Conservation (phyloP, 1,140 invertebrate species). For the Drosophila nigrodunni region DNA sequence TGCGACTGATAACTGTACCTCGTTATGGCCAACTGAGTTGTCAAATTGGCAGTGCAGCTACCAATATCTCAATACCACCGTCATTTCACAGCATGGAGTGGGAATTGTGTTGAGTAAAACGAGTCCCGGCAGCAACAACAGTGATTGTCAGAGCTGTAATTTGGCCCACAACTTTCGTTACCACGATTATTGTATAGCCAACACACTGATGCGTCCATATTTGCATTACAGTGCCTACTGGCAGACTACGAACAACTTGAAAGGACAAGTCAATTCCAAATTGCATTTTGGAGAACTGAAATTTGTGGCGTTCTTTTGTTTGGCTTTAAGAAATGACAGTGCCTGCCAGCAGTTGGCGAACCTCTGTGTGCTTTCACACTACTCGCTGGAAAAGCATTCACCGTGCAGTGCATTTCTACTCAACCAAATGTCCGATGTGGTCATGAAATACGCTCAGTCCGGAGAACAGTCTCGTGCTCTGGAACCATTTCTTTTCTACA, state of each 20-base stretch:
- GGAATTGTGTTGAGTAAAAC: constrained; percentile 46
- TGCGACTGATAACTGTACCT: constrained; percentile 43
- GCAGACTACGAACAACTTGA: constrained; percentile 46
- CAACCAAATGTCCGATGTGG: constrained; percentile 80
- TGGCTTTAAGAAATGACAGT: constrained; percentile 65
- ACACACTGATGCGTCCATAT: constrained; percentile 70
- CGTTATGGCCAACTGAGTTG: constrained; percentile 17
- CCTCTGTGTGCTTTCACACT: constrained; percentile 88
- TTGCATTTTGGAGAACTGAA: constrained; percentile 78
- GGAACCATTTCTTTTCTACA: constrained; percentile 85
- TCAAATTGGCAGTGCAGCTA: constrained; percentile 28
- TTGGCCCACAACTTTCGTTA: constrained; percentile 67
- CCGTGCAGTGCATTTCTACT: constrained; percentile 86
- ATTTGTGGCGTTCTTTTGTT: constrained; percentile 81
- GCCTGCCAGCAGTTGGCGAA: constrained; percentile 90
- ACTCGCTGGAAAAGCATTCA: constrained; percentile 84
- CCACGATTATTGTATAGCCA: constrained; percentile 75
- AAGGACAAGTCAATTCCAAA: constrained; percentile 2
- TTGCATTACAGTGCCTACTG: constrained; percentile 77
- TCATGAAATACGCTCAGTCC: constrained; percentile 79
- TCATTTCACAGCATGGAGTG: constrained; percentile 26
- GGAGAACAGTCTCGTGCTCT: constrained; percentile 85
- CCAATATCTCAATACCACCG: constrained; percentile 56
- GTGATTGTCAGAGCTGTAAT: constrained; percentile 67
- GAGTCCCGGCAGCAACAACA: constrained; percentile 34